Conservation (phyloP, 2,113 vertebrate genomes). For the Meles meles region DNA sequence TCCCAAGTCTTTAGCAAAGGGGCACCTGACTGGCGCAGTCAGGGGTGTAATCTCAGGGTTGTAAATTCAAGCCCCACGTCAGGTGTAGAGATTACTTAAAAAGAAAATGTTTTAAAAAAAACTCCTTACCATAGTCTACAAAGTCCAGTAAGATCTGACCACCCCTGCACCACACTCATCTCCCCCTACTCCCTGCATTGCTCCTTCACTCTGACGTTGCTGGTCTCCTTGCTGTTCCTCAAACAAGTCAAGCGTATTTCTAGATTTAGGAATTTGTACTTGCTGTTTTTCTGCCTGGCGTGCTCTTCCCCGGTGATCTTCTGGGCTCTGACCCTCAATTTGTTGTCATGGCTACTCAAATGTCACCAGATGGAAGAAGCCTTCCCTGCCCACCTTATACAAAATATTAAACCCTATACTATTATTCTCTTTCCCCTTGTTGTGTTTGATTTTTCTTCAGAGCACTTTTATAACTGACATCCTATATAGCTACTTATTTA, state of each 20-base stretch:
- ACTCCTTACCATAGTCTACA: neutral
- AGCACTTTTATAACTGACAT: neutral
- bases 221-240: neutral
- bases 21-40: neutral
- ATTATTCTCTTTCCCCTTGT: neutral
- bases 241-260: neutral
- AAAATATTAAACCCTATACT: neutral
- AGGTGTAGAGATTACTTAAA: neutral
- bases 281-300: neutral
- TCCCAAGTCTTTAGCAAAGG: neutral
- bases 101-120: neutral
- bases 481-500: neutral
- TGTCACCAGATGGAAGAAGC: neutral
- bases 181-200: neutral
- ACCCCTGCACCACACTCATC: neutral
- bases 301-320: neutral
- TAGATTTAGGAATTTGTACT: neutral
- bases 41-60: neutral
- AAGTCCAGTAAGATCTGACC: neutral
- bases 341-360: neutral
- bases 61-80: neutral
- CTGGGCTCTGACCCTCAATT: neutral
- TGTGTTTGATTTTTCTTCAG: neutral
- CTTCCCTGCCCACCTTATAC: neutral
- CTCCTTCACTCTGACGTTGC: neutral